phyloP scores from a whole-genome alignment of 2,113 vertebrate genomes.

The Lichenostomus cassidix region DNA sequence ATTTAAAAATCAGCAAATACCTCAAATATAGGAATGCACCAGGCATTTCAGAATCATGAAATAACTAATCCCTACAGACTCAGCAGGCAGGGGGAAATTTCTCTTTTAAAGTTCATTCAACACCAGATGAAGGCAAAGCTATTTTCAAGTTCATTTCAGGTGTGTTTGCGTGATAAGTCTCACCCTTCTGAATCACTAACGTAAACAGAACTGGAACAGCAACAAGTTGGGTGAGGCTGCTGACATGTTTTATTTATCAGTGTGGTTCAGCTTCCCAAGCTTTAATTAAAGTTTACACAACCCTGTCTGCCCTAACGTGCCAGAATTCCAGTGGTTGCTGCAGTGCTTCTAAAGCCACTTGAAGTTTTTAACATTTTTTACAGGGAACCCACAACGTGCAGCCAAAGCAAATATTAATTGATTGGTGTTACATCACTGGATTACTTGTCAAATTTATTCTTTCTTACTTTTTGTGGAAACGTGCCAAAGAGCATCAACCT shows the following conservation, averaged over 20 bases:
- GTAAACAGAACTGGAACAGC: neutral
- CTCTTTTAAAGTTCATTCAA: neutral
- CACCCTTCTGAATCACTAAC: neutral
- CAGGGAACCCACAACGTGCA: neutral
- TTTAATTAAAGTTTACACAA: neutral
- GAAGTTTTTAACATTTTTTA: neutral
- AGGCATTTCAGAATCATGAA: slow-evolving; percentile 44
- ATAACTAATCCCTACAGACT: neutral
- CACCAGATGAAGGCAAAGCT: neutral
- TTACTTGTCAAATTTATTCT: neutral
- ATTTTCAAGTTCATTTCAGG: neutral
- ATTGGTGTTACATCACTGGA: neutral
- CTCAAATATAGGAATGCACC: slow-evolving; percentile 24
- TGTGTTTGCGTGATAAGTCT: neutral
- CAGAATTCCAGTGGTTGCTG: neutral
- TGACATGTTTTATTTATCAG: neutral
- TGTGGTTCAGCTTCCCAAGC: neutral
- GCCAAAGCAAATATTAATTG: neutral
- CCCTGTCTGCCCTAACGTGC: neutral
- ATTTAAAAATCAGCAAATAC: slow-evolving; percentile 29
- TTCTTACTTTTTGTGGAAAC: neutral
- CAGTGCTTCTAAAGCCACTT: neutral
- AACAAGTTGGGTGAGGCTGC: neutral
- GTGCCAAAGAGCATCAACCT: neutral
- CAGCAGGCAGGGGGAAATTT: neutral